Conservation (phyloP, 2,113 vertebrate genomes). For the Oncorhynchus kisutch region DNA sequence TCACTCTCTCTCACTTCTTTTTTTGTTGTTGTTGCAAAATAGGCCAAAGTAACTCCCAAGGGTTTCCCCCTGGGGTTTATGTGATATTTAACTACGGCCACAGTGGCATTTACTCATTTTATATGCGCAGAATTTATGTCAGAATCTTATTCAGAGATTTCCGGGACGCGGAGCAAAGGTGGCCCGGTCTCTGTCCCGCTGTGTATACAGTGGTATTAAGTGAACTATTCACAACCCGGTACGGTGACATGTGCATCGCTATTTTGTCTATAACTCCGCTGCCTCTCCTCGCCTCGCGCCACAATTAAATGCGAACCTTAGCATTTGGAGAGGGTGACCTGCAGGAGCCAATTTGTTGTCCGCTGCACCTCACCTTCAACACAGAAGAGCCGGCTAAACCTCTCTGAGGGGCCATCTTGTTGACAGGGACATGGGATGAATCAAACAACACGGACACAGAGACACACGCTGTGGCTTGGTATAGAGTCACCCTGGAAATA, state of each 20-base stretch:
- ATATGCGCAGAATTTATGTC: slow-evolving; percentile 85
- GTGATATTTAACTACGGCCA: slow-evolving; percentile 86
- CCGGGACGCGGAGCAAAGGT: slow-evolving; percentile 76
- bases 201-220: slow-evolving; percentile 82
- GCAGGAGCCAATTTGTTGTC: slow-evolving; percentile 75
- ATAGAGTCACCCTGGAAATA: background rate
- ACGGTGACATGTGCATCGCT: slow-evolving; percentile 72
- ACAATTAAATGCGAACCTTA: slow-evolving; percentile 80
- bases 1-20: background rate
- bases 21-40: slow-evolving; percentile 41
- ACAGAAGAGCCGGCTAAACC: slow-evolving; percentile 43
- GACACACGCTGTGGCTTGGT: background rate
- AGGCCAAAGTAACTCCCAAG: slow-evolving; percentile 57
- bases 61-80: slow-evolving; percentile 64
- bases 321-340: slow-evolving; percentile 69
- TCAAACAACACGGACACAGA: slow-evolving; percentile 38
- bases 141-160: slow-evolving; percentile 80
- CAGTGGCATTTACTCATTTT: slow-evolving; percentile 88
- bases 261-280: slow-evolving; percentile 72
- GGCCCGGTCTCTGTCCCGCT: slow-evolving; percentile 72
- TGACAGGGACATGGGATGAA: slow-evolving; percentile 55
- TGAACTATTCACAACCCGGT: slow-evolving; percentile 83
- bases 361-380: slow-evolving; percentile 39
- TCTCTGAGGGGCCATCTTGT: slow-evolving; percentile 49
- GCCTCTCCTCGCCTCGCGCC: slow-evolving; percentile 62